Evolutionary conservation across 2,797 vertebrate genomes (phyloP).

Genomic region (Decapterus maruadsi): DNA sequence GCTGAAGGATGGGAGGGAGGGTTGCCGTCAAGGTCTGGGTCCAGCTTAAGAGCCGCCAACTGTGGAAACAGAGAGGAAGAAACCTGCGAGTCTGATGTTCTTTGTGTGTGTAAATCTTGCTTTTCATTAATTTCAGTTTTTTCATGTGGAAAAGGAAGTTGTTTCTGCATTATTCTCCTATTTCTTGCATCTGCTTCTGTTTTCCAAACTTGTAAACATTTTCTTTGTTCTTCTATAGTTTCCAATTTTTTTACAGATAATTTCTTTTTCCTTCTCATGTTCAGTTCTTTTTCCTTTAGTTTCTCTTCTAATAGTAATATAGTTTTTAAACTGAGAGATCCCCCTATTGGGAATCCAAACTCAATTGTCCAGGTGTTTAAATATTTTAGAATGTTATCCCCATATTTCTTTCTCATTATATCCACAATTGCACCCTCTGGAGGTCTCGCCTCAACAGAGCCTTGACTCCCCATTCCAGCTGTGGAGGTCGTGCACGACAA

Average conservation of each 20-base stretch:
- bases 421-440: neutral
- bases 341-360: slow-evolving; percentile 4
- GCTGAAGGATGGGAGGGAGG: no score
- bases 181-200: neutral
- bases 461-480: no score
- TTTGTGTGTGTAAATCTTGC: neutral
- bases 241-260: neutral
- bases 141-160: neutral
- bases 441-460: no score
- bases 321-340: neutral
- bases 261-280: neutral
- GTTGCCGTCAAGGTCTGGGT: neutral
- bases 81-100: neutral
- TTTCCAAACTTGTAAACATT: neutral
- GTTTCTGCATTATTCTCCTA: no score
- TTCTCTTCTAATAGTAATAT: neutral
- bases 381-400: slow-evolving; percentile 1
- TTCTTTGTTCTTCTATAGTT: neutral
- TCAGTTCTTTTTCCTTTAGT: neutral
- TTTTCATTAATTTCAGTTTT: neutral
- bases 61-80: neutral
- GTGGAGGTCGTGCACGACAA: no score
- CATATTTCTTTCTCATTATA: slow-evolving; percentile 3
- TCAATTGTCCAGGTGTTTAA: slow-evolving; percentile 3
- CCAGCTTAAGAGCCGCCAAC: neutral